Conservation (phyloP, 2,888 invertebrate genomes). For the Cartodere bifasciata region DNA sequence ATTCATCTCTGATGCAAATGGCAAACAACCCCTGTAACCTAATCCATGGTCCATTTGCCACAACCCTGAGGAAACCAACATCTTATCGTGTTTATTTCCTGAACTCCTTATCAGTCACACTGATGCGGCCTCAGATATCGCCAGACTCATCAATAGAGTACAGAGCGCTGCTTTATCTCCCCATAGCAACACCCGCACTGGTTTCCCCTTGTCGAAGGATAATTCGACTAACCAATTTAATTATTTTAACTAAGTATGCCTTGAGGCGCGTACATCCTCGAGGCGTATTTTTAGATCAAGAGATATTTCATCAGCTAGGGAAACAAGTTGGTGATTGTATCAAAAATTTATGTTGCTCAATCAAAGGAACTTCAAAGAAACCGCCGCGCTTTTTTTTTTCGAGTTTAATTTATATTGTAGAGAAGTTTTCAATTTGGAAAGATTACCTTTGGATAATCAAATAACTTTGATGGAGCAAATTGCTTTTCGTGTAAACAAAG, state of each 20-base stretch:
- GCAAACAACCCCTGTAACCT: constrained; percentile 15
- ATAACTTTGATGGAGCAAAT: no score
- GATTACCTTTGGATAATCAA: no score
- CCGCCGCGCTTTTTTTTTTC: background rate
- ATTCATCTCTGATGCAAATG: constrained; percentile 12
- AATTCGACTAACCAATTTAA: constrained; percentile 21
- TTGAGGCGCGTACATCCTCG: constrained; percentile 15
- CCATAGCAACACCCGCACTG: constrained; percentile 11
- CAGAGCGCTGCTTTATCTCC: no score
- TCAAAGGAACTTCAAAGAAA: constrained; percentile 2
- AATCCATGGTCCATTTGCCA: constrained; percentile 23
- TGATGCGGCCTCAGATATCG: no score
- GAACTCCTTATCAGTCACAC: no score
- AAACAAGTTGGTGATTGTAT: constrained; percentile 15
- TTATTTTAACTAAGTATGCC: constrained; percentile 20
- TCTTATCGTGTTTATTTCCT: no score
- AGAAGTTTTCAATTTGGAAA: no score
- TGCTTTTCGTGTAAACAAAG: no score
- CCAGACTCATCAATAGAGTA: no score
- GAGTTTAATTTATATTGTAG: no score
- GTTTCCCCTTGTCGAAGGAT: no score
- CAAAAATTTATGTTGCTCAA: constrained; percentile 18
- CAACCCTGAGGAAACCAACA: no score
- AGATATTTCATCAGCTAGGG: constrained; percentile 12
- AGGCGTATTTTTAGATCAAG: constrained; percentile 16